Evolutionary conservation across 2,888 invertebrate species (phyloP).

Genomic region (Muscina levida): DNA sequence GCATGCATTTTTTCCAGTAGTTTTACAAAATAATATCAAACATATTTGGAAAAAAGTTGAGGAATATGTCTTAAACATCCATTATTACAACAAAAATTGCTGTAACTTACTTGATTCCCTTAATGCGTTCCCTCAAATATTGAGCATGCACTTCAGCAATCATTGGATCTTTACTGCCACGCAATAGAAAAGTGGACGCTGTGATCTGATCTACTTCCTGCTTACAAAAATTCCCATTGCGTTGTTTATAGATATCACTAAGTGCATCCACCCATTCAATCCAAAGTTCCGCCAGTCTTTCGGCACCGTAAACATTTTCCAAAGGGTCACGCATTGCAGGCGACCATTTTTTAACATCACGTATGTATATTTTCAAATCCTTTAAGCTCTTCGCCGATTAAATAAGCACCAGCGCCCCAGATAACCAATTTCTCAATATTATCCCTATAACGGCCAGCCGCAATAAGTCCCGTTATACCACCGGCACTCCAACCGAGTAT

Average conservation of each 20-base stretch:
- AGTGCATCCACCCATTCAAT: conserved; percentile 86
- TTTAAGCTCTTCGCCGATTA: conserved; percentile 85
- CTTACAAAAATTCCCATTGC: conserved; percentile 87
- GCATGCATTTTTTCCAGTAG: too few relatives aligned
- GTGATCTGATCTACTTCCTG: conserved; percentile 83
- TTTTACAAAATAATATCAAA: too few relatives aligned
- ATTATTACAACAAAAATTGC: background rate
- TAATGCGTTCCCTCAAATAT: conserved; percentile 82
- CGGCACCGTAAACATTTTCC: conserved; percentile 86
- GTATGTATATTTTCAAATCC: conserved; percentile 83
- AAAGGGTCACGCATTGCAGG: conserved; percentile 87
- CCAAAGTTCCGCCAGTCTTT: conserved; percentile 86
- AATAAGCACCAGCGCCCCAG: conserved; percentile 89
- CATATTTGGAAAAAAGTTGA: too few relatives aligned
- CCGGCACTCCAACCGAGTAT: conserved; percentile 95
- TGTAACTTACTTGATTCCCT: conserved; percentile 34
- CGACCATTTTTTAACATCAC: conserved; percentile 89
- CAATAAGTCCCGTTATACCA: conserved; percentile 87
- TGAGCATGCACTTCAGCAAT: conserved; percentile 87
- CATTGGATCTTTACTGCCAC: conserved; percentile 91
- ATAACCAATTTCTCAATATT: conserved; percentile 86
- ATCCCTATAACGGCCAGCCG: conserved; percentile 86
- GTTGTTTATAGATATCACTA: conserved; percentile 81
- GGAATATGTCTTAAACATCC: too few relatives aligned
- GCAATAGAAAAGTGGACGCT: conserved; percentile 89